Percentiles rank a stretch among this genome's conserved stretches.
phyloP scores from a whole-genome alignment of 1,140 invertebrate genomes.

The Cryptotermes secundus region DNA sequence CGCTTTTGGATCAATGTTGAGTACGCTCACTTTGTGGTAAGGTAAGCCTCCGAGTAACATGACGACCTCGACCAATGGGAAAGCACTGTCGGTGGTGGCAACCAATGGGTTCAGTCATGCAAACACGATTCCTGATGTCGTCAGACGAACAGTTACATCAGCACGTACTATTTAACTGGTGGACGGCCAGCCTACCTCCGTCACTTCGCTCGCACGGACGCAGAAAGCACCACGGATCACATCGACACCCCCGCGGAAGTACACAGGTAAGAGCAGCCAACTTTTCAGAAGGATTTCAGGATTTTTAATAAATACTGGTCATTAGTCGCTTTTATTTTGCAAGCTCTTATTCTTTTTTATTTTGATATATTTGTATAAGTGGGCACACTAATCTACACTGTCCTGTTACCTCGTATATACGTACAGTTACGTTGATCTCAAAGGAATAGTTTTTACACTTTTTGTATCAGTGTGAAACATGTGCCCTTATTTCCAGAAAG shows the following conservation, averaged over 20 bases:
- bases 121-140: not conserved
- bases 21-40: not conserved
- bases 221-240: not conserved
- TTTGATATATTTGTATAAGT: too few species aligned
- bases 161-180: not conserved
- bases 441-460: too few species aligned
- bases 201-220: not conserved
- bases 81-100: not conserved
- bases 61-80: not conserved
- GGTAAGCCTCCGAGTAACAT: not conserved
- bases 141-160: conserved; percentile 9
- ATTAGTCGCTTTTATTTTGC: too few species aligned
- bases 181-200: not conserved
- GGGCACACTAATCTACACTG: too few species aligned
- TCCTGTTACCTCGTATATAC: too few species aligned
- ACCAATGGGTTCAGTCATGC: not conserved
- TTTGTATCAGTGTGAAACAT: too few species aligned
- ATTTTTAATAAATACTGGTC: too few species aligned
- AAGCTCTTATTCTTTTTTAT: too few species aligned
- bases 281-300: too few species aligned
- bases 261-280: not conserved
- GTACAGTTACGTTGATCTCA: too few species aligned
- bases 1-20: too few species aligned
- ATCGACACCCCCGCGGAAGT: not conserved
- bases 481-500: too few species aligned